These are phyloP conservation scores for Cheirogaleus medius DNA, from an alignment of 2,113 vertebrate genomes.

Conservation along the genomic window DNA sequence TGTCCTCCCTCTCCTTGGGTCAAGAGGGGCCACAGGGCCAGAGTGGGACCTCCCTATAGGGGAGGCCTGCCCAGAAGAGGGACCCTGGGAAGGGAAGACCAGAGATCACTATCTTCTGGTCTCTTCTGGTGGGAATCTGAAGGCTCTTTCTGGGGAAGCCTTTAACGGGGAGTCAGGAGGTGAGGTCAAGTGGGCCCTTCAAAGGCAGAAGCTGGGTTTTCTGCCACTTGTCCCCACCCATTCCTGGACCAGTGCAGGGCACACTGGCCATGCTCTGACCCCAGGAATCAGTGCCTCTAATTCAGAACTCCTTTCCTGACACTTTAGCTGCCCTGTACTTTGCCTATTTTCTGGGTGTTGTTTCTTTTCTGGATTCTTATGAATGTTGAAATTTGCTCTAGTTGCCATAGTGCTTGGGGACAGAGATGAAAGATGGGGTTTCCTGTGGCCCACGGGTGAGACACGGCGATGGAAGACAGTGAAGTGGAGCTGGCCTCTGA, in stretches of 20 bases:
- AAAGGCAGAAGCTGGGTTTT: background rate
- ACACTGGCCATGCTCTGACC: background rate
- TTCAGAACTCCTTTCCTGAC: background rate
- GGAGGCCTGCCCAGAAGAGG: background rate
- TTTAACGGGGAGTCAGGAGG: background rate
- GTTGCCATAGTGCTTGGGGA: background rate
- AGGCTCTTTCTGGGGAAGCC: background rate
- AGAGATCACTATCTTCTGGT: background rate
- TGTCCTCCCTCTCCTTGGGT: background rate
- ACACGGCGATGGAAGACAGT: background rate
- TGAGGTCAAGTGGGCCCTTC: background rate
- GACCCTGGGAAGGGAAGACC: background rate
- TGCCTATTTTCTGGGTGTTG: background rate
- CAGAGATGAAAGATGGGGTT: background rate
- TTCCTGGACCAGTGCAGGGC: background rate
- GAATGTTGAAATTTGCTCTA: background rate
- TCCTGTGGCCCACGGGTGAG: background rate
- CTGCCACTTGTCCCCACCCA: background rate
- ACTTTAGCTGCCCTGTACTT: background rate
- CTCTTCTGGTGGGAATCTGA: background rate
- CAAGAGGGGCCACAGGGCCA: background rate
- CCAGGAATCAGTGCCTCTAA: background rate
- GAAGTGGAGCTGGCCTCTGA: background rate
- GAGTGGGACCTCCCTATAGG: background rate
- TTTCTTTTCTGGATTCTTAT: constrained; percentile 28